Evolutionary conservation across 2,113 vertebrate species (phyloP), one percentile per base, ranked within the genome.

Genomic region (Anser brachyrhynchus): DNA sequence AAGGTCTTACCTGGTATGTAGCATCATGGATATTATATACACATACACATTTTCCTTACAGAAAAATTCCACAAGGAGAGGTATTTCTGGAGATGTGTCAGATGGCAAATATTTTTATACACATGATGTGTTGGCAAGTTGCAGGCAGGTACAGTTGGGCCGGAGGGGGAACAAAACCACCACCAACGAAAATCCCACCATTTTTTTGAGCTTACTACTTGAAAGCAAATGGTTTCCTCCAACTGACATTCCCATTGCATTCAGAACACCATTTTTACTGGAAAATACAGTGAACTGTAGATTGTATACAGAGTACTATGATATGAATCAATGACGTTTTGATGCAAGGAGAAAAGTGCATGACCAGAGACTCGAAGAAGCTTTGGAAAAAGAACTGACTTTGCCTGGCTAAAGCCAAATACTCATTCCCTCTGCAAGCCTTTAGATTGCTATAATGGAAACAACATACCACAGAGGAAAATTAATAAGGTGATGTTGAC

Each of bases 361-460:
- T 59, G 72, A 71, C 44, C n/a, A 67, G 82, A 74, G 76, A 78
- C n/a, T 80, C 75, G 29, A 41, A 84, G 83, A 74, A 90, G 35
- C 51, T 78, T 81, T 92, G 94, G 96, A 89, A 96, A 83, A 92
- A 94, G 46, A 1, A 5, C 13, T 2, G 4, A 52, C 28, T 78
- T 95, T 81, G 83, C 44, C 85, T 85, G 61, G 65, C 75, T 77
- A 62, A 88, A 80, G 55, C 46, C 81, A 61, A 64, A 49, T 84
- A 77, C 85, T 94, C 25, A 61, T 78, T 87, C 65, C 37, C 52
- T 75, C 52, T 61, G 25, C 57, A 89, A 67, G 55, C 46, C 46
- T 93, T 92, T 78, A 52, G 70, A 93, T 62, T 87, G 61, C 76
- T 89, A 35, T 89, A 94, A 94, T 93, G 91, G 95, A 93, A 96